Evolutionary conservation across 2,888 invertebrate species (phyloP).

Genomic region (Nephrotoma guestfalica): DNA sequence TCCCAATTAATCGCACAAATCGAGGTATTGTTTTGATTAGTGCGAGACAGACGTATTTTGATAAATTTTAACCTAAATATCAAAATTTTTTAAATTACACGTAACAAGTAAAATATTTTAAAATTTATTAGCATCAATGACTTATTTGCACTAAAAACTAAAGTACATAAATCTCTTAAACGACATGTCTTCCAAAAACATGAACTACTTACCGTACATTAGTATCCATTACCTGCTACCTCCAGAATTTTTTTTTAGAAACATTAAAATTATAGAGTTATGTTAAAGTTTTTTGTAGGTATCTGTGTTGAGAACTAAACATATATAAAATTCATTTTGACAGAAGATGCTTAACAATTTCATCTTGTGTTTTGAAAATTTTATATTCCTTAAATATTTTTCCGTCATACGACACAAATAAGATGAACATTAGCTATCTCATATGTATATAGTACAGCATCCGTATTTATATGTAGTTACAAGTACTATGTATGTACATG

Average conservation of each 20-base stretch:
- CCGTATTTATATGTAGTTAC: neutral
- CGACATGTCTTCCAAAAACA: neutral
- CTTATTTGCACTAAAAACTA: neutral
- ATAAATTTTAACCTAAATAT: too few relatives aligned
- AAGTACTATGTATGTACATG: neutral
- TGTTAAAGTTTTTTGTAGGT: neutral
- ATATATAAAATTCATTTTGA: neutral
- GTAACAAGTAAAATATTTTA: too few relatives aligned
- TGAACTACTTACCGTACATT: neutral
- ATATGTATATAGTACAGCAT: neutral
- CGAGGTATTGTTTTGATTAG: too few relatives aligned
- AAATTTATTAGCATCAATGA: neutral
- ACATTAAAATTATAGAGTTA: neutral
- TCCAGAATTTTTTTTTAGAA: neutral
- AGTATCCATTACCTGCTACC: neutral
- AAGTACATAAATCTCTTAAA: neutral
- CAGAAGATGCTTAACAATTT: neutral
- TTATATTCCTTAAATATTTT: neutral
- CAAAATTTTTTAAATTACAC: too few relatives aligned
- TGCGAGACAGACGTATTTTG: too few relatives aligned
- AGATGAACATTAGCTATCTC: neutral
- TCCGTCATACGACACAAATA: neutral
- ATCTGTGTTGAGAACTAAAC: neutral
- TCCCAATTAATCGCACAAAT: too few relatives aligned
- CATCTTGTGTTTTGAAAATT: neutral